Conservation (phyloP, 2,113 vertebrate genomes). For the Paracanthobrama guichenoti region DNA sequence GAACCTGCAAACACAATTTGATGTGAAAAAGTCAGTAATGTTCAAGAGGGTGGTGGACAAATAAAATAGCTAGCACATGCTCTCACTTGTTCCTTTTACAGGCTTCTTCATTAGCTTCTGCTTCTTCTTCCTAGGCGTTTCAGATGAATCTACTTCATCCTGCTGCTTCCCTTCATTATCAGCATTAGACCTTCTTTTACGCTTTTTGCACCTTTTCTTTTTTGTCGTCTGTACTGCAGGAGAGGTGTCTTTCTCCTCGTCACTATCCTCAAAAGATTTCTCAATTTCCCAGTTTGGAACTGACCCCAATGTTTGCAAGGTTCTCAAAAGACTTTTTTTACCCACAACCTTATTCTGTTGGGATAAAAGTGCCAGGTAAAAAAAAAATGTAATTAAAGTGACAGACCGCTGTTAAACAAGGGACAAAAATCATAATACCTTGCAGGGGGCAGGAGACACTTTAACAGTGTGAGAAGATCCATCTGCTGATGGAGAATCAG, state of each 20-base stretch:
- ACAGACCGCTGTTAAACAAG: not conserved
- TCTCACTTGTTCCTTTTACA: constrained; percentile 59
- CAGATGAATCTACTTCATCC: not conserved
- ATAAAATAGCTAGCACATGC: not conserved
- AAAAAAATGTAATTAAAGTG: not conserved
- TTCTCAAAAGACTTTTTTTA: constrained; percentile 74
- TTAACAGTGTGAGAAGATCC: constrained; percentile 28
- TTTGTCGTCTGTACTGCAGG: constrained; percentile 58
- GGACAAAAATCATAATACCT: constrained; percentile 15
- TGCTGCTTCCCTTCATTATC: constrained; percentile 49
- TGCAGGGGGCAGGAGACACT: not conserved
- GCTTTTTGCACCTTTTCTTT: constrained; percentile 69
- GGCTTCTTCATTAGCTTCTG: constrained; percentile 55
- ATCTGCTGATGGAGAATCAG: constrained; percentile 62
- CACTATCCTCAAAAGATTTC: constrained; percentile 43
- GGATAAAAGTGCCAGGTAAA: not conserved
- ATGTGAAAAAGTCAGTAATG: not conserved
- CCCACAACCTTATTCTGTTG: constrained; percentile 52
- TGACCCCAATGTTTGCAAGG: constrained; percentile 72
- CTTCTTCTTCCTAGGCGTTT: constrained; percentile 28
- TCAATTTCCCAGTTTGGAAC: constrained; percentile 68
- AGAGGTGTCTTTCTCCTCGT: constrained; percentile 61
- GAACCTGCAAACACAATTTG: constrained; percentile 30
- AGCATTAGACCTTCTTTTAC: constrained; percentile 49
- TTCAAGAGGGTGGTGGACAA: not conserved